Evolutionary conservation across 2,113 vertebrate species (phyloP), one percentile per base, ranked within the genome.

Genomic region (Seriola rivoliana): DNA sequence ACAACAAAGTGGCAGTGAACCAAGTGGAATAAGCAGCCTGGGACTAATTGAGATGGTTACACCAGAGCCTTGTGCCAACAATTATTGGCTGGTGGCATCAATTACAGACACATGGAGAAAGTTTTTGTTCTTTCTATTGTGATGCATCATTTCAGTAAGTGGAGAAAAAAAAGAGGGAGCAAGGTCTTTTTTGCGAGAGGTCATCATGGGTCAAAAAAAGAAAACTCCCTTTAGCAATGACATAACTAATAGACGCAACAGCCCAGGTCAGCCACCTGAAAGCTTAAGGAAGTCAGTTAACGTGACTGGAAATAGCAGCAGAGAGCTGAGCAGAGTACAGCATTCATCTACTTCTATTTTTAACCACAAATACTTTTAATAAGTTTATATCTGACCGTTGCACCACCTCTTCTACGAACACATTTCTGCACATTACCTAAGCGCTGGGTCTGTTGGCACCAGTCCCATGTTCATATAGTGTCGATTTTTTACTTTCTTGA

Each of bases 31-130:
- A 16, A 66, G 40, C 48, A 65, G 86, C 66, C 76, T 70, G 42
- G 62, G 29, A 29, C 42, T 75, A 73, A 87, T 62, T 80, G 25
- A 82, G 59, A 68, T 34, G 52, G 72, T 78, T 38, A 71, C 67
- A 80, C 8, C 38, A 75, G 36, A 65, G 25, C 14, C 29, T 55
- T 19, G 13, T 75, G 85, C 74, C 67, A 78, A 58, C 21, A 42
- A 65, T 73, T 34, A 71, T 32, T 46, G 19, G 32, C 52, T 57
- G 70, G 64, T 25, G 62, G 63, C 67, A 42, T 71, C 71, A 16
- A 23, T 71, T 44, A 58, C 75, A 85, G 16, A n/a, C 21, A 54
- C 75, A 72, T 5, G 52, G 48, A 75, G 46, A n/a, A 48, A 0
- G n/a, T 66, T 48, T 71, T 58, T 60, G 48, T 32, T 55, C 17